phyloP scores from a whole-genome alignment of 2,888 invertebrate genomes.

The Scelioninae gen. 2 region DNA sequence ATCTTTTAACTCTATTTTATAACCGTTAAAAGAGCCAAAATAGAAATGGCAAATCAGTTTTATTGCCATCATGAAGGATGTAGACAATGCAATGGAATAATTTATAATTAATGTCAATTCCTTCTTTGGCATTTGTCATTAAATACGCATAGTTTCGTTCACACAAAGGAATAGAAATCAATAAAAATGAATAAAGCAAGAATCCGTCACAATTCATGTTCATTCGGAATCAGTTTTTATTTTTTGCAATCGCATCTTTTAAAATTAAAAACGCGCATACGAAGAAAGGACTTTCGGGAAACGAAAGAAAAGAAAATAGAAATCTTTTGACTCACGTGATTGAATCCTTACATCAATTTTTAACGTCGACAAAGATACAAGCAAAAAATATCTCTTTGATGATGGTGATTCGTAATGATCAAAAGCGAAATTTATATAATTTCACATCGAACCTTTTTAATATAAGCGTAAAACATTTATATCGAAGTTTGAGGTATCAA shows the following conservation, averaged over 20 bases:
- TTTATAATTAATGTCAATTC: slow-evolving; percentile 7
- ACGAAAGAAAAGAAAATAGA: neutral
- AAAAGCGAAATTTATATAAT: no score
- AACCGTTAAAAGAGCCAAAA: neutral
- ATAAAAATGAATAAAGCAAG: slow-evolving; percentile 15
- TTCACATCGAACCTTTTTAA: no score
- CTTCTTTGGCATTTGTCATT: slow-evolving; percentile 7
- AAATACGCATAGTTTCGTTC: neutral
- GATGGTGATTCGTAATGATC: no score
- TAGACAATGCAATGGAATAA: neutral
- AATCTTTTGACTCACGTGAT: no score
- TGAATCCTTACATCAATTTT: no score
- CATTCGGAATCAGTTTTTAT: slow-evolving; percentile 5
- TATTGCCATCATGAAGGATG: slow-evolving; percentile 1
- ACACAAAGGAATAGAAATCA: slow-evolving; percentile 17
- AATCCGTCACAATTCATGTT: slow-evolving; percentile 17
- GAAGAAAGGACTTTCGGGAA: neutral
- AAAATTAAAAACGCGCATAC: neutral
- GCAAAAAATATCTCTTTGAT: no score
- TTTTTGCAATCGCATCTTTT: neutral
- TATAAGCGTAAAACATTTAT: no score
- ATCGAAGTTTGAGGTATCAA: no score
- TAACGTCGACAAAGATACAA: no score
- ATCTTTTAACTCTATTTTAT: slow-evolving; percentile 4
- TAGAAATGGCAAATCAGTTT: neutral